phyloP scores from a whole-genome alignment of 2,888 invertebrate species.

The Nematopogon swammerdamellus region DNA sequence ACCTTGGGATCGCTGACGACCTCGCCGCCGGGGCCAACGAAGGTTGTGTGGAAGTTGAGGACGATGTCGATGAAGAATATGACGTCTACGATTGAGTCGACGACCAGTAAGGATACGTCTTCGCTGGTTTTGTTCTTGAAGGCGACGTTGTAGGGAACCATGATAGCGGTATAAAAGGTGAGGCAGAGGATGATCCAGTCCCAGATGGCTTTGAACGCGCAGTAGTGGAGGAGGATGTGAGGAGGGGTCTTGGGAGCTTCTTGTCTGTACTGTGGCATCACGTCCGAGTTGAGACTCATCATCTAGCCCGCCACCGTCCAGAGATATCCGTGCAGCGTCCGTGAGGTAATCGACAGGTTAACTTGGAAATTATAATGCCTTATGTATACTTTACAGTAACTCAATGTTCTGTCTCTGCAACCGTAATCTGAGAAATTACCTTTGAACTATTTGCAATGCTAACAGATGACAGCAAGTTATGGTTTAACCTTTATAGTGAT shows the following conservation, averaged over 20 bases:
- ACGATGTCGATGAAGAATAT: constrained; percentile 99
- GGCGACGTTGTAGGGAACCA: constrained; percentile 99
- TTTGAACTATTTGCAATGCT: no score
- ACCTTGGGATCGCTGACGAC: constrained; percentile 99
- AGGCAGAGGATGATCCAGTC: constrained; percentile 99
- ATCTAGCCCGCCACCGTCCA: constrained; percentile 51
- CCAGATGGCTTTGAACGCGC: constrained; percentile 99
- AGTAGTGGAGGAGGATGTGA: constrained; percentile 98
- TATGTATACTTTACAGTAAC: no score
- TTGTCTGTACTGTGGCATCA: constrained; percentile 97
- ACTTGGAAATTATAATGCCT: neutral
- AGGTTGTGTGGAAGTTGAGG: constrained; percentile 99
- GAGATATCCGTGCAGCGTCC: neutral
- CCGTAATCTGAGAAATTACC: no score
- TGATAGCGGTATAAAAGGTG: constrained; percentile 99
- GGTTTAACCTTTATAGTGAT: no score
- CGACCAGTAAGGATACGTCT: constrained; percentile 90
- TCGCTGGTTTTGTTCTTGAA: constrained; percentile 99
- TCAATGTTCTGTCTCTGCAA: no score
- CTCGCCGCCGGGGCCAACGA: constrained; percentile 94
- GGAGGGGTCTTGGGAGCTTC: constrained; percentile 99
- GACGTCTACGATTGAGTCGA: constrained; percentile 98
- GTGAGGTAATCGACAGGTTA: neutral
- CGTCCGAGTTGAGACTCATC: constrained; percentile 97
- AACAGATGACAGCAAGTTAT: no score